These are phyloP conservation scores for Sciurus carolinensis DNA, from an alignment of 2,797 vertebrate genomes.

Conservation along the genomic window DNA sequence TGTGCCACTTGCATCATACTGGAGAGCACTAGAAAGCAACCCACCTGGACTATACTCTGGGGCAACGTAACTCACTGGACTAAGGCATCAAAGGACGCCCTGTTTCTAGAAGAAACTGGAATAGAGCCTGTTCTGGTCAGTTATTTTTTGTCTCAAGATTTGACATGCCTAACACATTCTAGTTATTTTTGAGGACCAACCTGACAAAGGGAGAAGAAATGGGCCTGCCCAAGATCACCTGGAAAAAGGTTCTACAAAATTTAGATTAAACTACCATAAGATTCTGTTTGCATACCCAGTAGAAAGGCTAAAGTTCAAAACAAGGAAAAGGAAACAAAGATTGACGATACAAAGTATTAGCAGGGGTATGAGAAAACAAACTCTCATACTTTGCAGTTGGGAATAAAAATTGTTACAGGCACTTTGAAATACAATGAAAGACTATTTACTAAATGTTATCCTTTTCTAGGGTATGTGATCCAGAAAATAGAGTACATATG, in stretches of 20 bases:
- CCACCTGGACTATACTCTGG: background rate
- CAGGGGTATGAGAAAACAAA: background rate
- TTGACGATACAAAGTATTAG: background rate
- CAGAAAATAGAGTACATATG: background rate
- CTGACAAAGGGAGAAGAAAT: background rate
- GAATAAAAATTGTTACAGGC: background rate
- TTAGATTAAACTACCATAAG: background rate
- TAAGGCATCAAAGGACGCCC: background rate
- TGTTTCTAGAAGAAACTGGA: background rate
- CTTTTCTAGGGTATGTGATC: background rate
- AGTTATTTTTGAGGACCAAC: background rate
- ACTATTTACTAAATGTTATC: background rate
- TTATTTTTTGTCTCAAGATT: background rate
- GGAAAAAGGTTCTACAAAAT: background rate
- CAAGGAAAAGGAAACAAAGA: background rate
- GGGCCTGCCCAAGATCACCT: background rate
- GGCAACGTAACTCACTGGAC: background rate
- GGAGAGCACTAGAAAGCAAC: background rate
- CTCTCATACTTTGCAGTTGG: background rate
- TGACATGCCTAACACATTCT: background rate
- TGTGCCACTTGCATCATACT: background rate
- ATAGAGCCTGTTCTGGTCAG: background rate
- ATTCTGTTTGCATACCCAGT: background rate
- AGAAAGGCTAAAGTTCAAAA: background rate
- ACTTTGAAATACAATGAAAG: background rate